Evolutionary conservation across 2,797 vertebrate genomes (phyloP).

Genomic region (Argyrosomus regius): DNA sequence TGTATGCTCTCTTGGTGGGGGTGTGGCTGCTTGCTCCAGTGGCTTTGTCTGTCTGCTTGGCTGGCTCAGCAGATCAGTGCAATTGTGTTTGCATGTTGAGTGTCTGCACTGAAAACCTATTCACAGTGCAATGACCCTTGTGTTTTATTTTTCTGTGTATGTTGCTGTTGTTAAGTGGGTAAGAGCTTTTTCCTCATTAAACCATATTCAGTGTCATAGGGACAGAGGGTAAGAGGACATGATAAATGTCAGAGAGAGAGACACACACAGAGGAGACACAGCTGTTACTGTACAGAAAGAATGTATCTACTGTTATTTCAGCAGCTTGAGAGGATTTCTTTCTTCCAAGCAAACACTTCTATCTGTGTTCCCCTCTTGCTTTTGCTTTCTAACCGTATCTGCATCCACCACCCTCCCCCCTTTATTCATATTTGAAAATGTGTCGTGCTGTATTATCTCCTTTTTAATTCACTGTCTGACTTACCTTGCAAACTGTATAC

Average conservation of each 20-base stretch:
- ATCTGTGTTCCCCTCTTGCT: not conserved
- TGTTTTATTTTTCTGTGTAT: constrained; percentile 26
- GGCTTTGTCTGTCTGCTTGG: constrained; percentile 66
- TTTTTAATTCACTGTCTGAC: not conserved
- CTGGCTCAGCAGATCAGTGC: constrained; percentile 58
- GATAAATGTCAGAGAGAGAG: constrained; percentile 6
- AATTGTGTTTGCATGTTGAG: constrained; percentile 62
- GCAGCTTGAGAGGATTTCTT: constrained; percentile 27
- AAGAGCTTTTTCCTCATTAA: constrained; percentile 27
- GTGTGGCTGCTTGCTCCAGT: constrained; percentile 58
- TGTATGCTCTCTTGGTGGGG: constrained; percentile 24
- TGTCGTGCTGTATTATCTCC: not conserved
- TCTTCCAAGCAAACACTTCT: not conserved
- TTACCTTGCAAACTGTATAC: not conserved
- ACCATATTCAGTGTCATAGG: constrained; percentile 10
- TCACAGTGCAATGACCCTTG: constrained; percentile 43
- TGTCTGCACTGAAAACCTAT: constrained; percentile 41
- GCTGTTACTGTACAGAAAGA: constrained; percentile 13
- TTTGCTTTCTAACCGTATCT: not conserved
- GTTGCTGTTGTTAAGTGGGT: constrained; percentile 41
- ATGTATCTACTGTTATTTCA: constrained; percentile 15
- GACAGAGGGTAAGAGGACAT: constrained; percentile 23
- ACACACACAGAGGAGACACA: constrained; percentile 19
- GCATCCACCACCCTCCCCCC: not conserved
- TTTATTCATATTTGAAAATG: not conserved